Evolutionary conservation across 1,140 invertebrate species (phyloP).

Genomic region (Diachasmimorpha longicaudata): DNA sequence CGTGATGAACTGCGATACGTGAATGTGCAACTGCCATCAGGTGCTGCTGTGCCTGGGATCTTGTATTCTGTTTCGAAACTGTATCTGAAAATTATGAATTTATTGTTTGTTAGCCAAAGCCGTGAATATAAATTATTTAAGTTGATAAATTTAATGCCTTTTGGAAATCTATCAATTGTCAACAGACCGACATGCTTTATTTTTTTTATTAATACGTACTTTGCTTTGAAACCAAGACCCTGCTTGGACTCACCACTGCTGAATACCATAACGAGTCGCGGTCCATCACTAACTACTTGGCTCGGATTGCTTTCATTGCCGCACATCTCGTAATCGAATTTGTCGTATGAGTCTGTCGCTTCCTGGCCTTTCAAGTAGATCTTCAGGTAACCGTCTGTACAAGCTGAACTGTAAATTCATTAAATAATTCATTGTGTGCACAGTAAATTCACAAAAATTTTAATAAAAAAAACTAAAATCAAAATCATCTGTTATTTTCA

Average conservation of each 20-base stretch:
- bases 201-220: constrained; percentile 44
- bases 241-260: constrained; percentile 83
- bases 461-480: background rate
- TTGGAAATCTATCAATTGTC: too few relatives aligned
- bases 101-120: constrained; percentile 16
- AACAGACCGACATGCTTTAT: background rate
- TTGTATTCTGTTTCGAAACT: constrained; percentile 90
- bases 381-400: constrained; percentile 89
- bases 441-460: background rate
- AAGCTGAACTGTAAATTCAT: constrained; percentile 65
- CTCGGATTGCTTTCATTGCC: constrained; percentile 75
- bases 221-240: constrained; percentile 90
- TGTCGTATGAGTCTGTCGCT: constrained; percentile 89
- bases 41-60: constrained; percentile 92
- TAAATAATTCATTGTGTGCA: background rate
- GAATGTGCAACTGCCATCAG: constrained; percentile 88
- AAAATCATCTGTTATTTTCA: background rate
- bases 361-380: constrained; percentile 92
- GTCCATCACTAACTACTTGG: constrained; percentile 84
- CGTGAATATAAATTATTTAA: too few relatives aligned
- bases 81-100: constrained; percentile 62
- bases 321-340: constrained; percentile 91
- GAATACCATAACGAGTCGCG: constrained; percentile 92
- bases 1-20: constrained; percentile 85
- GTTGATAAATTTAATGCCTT: too few relatives aligned